Conservation (phyloP, 2,888 invertebrate genomes). For the Protonemura montana region DNA sequence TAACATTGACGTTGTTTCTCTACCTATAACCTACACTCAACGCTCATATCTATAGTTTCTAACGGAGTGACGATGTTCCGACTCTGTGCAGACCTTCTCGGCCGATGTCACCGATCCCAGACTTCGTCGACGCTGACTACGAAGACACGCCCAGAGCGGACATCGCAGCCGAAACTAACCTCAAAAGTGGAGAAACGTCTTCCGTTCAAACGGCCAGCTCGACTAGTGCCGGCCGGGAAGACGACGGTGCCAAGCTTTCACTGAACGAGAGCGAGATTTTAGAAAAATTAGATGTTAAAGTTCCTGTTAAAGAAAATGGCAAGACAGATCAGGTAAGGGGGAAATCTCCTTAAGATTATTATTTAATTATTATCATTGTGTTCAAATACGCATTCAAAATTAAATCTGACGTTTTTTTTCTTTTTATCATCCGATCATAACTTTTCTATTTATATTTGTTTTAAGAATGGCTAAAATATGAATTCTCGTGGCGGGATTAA, state of each 20-base stretch:
- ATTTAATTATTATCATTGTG: too few relatives aligned
- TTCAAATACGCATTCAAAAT: too few relatives aligned
- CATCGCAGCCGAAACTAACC: background rate
- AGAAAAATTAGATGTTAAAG: background rate
- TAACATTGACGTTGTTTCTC: too few relatives aligned
- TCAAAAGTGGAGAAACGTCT: background rate
- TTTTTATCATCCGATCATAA: too few relatives aligned
- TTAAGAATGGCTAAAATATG: too few relatives aligned
- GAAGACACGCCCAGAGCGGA: background rate
- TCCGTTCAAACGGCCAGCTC: background rate
- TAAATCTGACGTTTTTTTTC: too few relatives aligned
- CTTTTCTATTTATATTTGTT: too few relatives aligned
- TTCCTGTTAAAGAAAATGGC: background rate
- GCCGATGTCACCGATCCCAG: conserved; percentile 76
- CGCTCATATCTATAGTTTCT: too few relatives aligned
- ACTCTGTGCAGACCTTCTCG: conserved; percentile 71
- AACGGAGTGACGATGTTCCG: too few relatives aligned
- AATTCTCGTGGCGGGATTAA: too few relatives aligned
- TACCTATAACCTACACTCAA: too few relatives aligned
- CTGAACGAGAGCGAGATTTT: background rate
- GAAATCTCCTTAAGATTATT: too few relatives aligned
- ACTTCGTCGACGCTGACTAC: conserved; percentile 63
- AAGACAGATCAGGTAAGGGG: background rate
- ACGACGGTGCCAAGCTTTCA: background rate
- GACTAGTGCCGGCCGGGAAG: background rate